Percentiles rank a stretch among this genome's conserved stretches.
phyloP scores from a whole-genome alignment of 2,113 vertebrate species.

The Manacus vitellinus region DNA sequence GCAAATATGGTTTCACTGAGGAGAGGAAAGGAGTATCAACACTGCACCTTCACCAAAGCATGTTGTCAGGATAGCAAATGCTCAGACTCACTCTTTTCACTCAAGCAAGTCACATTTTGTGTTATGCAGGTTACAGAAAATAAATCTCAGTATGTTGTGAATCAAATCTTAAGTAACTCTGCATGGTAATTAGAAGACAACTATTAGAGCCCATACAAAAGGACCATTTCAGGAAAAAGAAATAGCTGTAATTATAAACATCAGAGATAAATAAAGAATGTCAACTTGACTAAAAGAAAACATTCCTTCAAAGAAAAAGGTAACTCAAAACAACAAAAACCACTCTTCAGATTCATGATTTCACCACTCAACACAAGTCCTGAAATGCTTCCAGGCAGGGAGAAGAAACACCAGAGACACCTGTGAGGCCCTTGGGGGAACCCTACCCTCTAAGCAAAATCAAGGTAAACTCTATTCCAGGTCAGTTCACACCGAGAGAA shows the following conservation, averaged over 20 bases:
- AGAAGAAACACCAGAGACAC: background rate
- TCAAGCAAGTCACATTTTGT: background rate
- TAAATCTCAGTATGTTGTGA: background rate
- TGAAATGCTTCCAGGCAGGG: background rate
- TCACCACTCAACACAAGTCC: background rate
- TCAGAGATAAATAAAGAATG: rapidly evolving
- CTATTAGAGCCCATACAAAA: background rate
- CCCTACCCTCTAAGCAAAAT: background rate
- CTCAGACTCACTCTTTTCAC: background rate
- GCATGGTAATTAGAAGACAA: background rate
- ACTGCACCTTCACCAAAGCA: background rate
- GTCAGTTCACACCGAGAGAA: background rate
- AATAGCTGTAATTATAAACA: background rate
- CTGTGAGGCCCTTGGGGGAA: background rate
- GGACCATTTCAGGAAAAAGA: background rate
- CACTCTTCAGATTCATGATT: rapidly evolving
- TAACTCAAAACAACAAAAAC: background rate
- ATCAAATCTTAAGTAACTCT: background rate
- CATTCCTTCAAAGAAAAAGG: background rate
- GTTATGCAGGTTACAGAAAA: background rate
- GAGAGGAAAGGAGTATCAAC: background rate
- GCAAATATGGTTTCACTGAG: background rate
- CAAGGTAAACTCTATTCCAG: background rate
- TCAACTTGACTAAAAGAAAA: background rate
- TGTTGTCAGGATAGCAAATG: rapidly evolving